Base-by-base conservation (phyloP, 2,888 invertebrate species). In the Synergus laeviventris region DNA sequence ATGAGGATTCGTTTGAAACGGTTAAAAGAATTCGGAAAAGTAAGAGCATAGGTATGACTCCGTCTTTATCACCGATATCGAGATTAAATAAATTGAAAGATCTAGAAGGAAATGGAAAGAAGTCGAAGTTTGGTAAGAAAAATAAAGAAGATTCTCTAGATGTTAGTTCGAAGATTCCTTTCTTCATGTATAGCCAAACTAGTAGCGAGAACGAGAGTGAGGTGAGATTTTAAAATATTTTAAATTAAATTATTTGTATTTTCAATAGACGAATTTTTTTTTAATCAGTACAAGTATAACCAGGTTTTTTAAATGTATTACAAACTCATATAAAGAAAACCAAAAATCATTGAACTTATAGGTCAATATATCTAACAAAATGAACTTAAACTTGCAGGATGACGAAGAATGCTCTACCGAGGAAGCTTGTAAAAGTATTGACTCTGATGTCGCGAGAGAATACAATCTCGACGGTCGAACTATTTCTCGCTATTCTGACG, bases 371-470 rank as follows among this genome's bases (percentile, higher is more conserved):
- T 9, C 14, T n/a, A 38, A 62, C 9, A 62, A 36, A 62, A 38
- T 16, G 8, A 18, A 36, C 38, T 16, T 38, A 1, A 36, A 49
- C 31, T 49, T 31, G 24, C 18, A 70, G 70, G 74, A 76, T 61
- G 77, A 73, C 21, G 75, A 79, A 9, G 66, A 70, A 56, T 39
- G 66, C 36, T 75, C 81, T 39, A 56, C 74, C 54, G 42, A 61
- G 56, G 75, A 54, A 36, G 36, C 18, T 38, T 36, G 73, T 21
- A 66, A 75, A 16, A 84, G 80, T 36, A 81, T 89, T 1, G 81
- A 89, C 49, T 84, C 85, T 0, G 89, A 89, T 79, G 73, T 90
- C 7, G 83, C 81, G 1, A 84, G 54, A 9, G 90, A 89, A 61
- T 85, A 88, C 54, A 90, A 90, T 81, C 80, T 90, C 8, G 76